These are phyloP conservation scores for Centropus bengalensis DNA, from an alignment of 2,113 vertebrate genomes.

Conservation along the genomic window DNA sequence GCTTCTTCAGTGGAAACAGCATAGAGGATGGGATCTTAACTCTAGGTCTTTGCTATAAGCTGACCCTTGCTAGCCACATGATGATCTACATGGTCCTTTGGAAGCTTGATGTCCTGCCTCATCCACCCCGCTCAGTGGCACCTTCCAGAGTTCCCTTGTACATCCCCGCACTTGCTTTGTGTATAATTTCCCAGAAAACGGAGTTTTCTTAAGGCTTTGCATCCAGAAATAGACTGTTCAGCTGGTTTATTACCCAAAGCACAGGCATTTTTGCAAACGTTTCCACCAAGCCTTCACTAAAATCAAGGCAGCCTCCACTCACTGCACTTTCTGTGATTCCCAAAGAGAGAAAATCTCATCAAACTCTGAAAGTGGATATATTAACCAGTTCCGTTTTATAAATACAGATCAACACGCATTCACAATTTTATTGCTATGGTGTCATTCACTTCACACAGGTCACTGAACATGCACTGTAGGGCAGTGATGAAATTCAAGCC, in stretches of 20 bases:
- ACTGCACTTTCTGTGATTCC: neutral
- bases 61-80: neutral
- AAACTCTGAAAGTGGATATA: neutral
- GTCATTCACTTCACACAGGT: neutral
- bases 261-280: rapidly evolving
- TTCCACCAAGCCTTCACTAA: neutral
- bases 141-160: neutral
- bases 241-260: neutral
- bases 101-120: neutral
- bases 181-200: neutral
- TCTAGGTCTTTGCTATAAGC: neutral
- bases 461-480: neutral
- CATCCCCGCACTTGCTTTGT: neutral
- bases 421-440: neutral
- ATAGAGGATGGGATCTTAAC: neutral
- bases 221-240: neutral
- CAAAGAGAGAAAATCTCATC: neutral
- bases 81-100: neutral
- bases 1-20: neutral
- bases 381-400: neutral
- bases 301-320: neutral
- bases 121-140: neutral
- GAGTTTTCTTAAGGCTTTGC: neutral
- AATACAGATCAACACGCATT: neutral
- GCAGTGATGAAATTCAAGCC: neutral